Base-by-base conservation (phyloP, 1,140 invertebrate genomes). In the Drosophila leontia region DNA sequence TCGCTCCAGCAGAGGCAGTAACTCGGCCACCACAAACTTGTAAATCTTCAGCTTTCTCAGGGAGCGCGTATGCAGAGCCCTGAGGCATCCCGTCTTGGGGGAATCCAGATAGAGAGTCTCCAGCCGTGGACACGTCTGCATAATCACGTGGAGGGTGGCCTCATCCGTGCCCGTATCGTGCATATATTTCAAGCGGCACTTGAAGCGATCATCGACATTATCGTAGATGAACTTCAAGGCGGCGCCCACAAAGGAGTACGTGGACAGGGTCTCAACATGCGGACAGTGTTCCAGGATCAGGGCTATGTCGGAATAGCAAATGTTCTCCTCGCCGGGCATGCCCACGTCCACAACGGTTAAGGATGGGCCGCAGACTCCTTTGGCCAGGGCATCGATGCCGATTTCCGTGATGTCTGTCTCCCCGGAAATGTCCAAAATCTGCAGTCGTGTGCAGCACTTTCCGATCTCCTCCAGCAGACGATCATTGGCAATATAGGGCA, bases 401-500 rank as follows among this genome's bases (percentile, higher is more conserved):
- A 94, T 95, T 80, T 95, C 94, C 3, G 94, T 95, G 35, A 95
- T 94, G 80, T 95, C 94, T 5, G 94, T 95, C 80, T 96, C 95
- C 4, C 95, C 95, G 2, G 95, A 95, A 35, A 96, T 94, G 69
- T 96, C 95, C 5, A 95, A 80, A 8, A 95, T 92, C 69, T 94
- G 94, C 51, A 96, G 85, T 32, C 94, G 93, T 50, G 93, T 94
- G 55, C 94, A 94, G 55, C 94, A 92, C 74, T 94, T 93, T 15
- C 93, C 93, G 19, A 95, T 94, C 57, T 93, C 94, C 80, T 95
- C 94, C 53, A 96, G 93, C 19, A 96, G 93, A 88, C 94, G 94
- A 88, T 96, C 95, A 71, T 95, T 95, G 12, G 95, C 95, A 72
- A 95, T 96, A 61, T 95, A 95, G 0, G 95, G 95, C 71, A 96